Conservation (phyloP, 2,888 invertebrate genomes). For the Rotaria socialis region DNA sequence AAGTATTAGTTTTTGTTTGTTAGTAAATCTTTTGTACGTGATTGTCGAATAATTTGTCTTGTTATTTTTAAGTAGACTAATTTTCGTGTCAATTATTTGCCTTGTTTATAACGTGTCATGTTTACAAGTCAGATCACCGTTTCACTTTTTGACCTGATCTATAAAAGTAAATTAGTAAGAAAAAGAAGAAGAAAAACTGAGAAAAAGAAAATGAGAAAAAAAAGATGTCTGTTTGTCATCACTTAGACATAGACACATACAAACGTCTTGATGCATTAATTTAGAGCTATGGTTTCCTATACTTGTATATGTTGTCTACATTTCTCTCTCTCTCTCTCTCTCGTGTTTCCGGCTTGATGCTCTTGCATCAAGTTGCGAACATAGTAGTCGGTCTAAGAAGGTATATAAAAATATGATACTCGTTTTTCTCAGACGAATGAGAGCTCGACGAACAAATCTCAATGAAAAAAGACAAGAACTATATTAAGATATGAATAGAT, state of each 20-base stretch:
- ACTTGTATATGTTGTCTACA: background rate
- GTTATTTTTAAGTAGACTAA: background rate
- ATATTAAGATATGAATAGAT: background rate
- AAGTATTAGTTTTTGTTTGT: background rate
- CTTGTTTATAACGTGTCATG: conserved; percentile 13
- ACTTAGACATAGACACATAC: background rate
- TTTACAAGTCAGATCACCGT: conserved; percentile 15
- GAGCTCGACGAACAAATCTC: background rate
- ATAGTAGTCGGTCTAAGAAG: background rate
- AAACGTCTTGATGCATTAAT: background rate
- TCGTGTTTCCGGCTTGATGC: background rate
- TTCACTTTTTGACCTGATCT: conserved; percentile 15
- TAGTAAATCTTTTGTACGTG: background rate
- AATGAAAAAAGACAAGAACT: background rate
- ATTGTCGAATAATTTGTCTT: background rate
- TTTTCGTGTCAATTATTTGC: background rate
- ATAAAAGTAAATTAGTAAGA: background rate
- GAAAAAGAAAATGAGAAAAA: background rate
- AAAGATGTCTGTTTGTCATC: conserved; percentile 5
- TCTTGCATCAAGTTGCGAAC: background rate
- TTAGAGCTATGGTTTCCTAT: background rate
- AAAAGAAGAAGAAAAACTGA: background rate
- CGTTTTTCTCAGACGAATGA: background rate
- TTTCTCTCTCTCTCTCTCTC: background rate
- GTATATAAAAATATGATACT: conserved; percentile 10